Conservation (phyloP, 1,140 invertebrate genomes). For the Zaprionus kolodkinae region DNA sequence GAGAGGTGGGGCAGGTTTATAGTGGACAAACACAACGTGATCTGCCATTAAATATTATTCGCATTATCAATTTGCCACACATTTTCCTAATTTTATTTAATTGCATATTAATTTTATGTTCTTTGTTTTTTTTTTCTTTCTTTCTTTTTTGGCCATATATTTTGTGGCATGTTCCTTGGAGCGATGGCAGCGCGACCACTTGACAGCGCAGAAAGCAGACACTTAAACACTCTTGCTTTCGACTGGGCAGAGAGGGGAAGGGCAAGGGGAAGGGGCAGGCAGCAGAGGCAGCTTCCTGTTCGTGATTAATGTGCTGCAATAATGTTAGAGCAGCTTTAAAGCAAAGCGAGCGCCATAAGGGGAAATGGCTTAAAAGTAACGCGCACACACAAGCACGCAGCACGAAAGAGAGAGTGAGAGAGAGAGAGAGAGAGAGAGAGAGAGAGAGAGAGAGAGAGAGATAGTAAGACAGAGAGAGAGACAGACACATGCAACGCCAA, state of each 20-base stretch:
- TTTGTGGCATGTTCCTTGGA: conserved; percentile 64
- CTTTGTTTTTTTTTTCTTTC: neutral
- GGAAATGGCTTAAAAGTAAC: conserved; percentile 68
- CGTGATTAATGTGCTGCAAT: conserved; percentile 77
- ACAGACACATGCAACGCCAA: conserved; percentile 31
- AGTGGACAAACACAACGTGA: conserved; percentile 66
- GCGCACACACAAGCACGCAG: conserved; percentile 32
- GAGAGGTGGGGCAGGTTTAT: neutral
- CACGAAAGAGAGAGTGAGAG: neutral
- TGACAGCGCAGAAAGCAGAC: conserved; percentile 60
- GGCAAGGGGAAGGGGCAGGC: conserved; percentile 8
- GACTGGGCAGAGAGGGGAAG: conserved; percentile 40
- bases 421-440: neutral
- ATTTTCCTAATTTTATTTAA: conserved; percentile 74
- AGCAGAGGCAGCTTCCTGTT: conserved; percentile 60
- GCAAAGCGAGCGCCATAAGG: conserved; percentile 39
- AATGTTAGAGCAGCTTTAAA: conserved; percentile 73
- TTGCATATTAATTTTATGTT: conserved; percentile 74
- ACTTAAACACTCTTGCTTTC: conserved; percentile 80
- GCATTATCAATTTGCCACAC: conserved; percentile 69
- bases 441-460: neutral
- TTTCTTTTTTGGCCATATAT: conserved; percentile 40
- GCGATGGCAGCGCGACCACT: conserved; percentile 33
- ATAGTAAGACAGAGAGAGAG: neutral
- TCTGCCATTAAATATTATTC: conserved; percentile 72